Base-by-base conservation (phyloP, 2,888 invertebrate genomes). In the Blastobasis adustella region DNA sequence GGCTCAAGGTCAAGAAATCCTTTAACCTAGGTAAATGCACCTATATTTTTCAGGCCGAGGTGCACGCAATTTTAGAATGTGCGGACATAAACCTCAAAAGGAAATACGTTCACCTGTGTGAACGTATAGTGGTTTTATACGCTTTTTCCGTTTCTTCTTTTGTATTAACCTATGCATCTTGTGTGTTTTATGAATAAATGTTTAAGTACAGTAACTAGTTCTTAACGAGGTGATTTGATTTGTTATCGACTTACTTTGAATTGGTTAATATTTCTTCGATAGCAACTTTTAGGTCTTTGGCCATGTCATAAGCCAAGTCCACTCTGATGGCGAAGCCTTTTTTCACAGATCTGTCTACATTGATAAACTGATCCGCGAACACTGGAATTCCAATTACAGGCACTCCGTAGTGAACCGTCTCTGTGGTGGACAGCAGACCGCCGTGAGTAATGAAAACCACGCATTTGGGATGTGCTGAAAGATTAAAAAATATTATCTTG, bases 361-460 rank as follows among this genome's bases (percentile, higher is more conserved):
- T 83, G 0, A 58, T 48, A 49, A 71, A 76, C 59, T 85, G 84
- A 50, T 84, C 84, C 6, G 61, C 78, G 41, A 75, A 80, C 0
- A 75, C 71, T 6, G 84, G 83, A 36, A 84, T 70, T 0, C 79
- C 82, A 9, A 83, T 71, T 10, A 75, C 61, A 0, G 84, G 84
- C 0, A 73, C 73, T 1, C 73, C 82, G 40, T 62, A 77, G 53
- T 79, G 66, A 5, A 82, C 59, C 0, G 79, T 58, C 53, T 83
- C 85, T 0, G 70, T 76, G 0, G 68, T 74, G 0, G 83, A 84
- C 0, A 83, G 62, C 0, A 78, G 62, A n/a, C 84, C 84, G 1
- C 84, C 82, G 41, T 84, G 83, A 0, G 81, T 79, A 45, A 84
- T 79, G 57, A 84, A 83, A 0, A 83, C 62, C 0, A 72, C 45